phyloP scores from a whole-genome alignment of 2,888 invertebrate species.

The Atherix ibis region DNA sequence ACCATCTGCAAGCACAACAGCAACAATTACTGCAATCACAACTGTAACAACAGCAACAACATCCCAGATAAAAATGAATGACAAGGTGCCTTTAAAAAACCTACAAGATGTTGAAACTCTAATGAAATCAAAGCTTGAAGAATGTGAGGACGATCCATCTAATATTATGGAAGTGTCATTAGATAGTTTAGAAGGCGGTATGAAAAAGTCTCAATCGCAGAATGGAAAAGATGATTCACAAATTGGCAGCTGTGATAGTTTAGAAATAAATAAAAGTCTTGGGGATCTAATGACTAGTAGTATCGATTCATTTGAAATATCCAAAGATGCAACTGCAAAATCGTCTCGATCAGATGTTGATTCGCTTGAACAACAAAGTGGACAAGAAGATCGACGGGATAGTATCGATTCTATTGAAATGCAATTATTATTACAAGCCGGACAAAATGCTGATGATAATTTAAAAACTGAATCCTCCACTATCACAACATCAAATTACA shows the following conservation, averaged over 20 bases:
- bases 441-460: conserved; percentile 16
- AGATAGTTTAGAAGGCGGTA: conserved; percentile 40
- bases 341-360: conserved; percentile 24
- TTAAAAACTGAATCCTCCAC: conserved; percentile 18
- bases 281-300: conserved; percentile 40
- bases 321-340: conserved; percentile 28
- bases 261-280: conserved; percentile 43
- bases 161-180: conserved; percentile 44
- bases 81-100: conserved; percentile 8
- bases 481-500: conserved; percentile 14
- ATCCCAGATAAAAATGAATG: conserved; percentile 7
- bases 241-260: conserved; percentile 49
- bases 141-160: conserved; percentile 24
- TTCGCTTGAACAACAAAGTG: conserved; percentile 25
- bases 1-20: conserved; percentile 16
- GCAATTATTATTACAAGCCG: conserved; percentile 14
- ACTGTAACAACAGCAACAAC: conserved; percentile 16
- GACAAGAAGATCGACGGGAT: conserved; percentile 24
- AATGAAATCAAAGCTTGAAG: conserved; percentile 29
- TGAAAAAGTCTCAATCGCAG: conserved; percentile 20
- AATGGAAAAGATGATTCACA: conserved; percentile 35
- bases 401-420: conserved; percentile 30
- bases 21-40: conserved; percentile 22
- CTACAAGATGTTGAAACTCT: conserved; percentile 23
- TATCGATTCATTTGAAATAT: conserved; percentile 35